Base-by-base conservation (phyloP, 2,888 invertebrate species). In the Amiota minor region DNA sequence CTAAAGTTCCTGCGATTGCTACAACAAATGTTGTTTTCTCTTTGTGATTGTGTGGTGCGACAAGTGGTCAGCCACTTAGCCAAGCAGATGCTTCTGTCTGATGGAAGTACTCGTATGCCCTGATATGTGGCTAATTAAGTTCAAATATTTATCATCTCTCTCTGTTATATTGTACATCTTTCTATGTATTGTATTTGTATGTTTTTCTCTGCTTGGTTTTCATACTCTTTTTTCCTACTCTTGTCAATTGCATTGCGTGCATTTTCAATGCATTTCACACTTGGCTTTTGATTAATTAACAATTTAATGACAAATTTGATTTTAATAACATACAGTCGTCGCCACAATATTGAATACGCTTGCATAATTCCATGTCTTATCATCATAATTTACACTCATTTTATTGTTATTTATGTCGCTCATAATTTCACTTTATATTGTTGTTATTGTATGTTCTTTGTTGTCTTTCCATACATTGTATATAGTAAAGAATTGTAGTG, bases 11-110 rank as follows among this genome's bases (percentile, higher is more conserved):
- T 18, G 56, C 16, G 16, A 18, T 56, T 56, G 16, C 20, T 56
- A 16, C 23, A 23, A 3, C 23, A 23, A 23, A 18, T 56, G n/a
- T 59, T 59, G 59, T 59, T 59, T 12, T 59, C 6, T 35, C 6
- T 35, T 35, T 35, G 18, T 9, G 23, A 45, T 16, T 35, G 10
- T 35, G 55, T 23, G 16, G 55, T 59, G 70, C 70, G 55, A 72
- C 67, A 74, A 80, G 80, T 80, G 80, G 80, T 80, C 80, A 80
- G 78, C 80, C 80, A 79, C 76, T 75, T 71, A 35, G 55, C 68
- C 46, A 59, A 70, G 18, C 67, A 64, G 20, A 12, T n/a, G 73
- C 72, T 61, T 62, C 74, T 59, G 75, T 73, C 69, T 78, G 75
- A 79, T 61, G 77, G 74, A 77, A 16, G 56, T 18, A n/a, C n/a